A percentile compares a stretch with the other conserved stretches of the same genome.
phyloP scores from a whole-genome alignment of 2,113 vertebrate species.

The Microcebus griseorufus region DNA sequence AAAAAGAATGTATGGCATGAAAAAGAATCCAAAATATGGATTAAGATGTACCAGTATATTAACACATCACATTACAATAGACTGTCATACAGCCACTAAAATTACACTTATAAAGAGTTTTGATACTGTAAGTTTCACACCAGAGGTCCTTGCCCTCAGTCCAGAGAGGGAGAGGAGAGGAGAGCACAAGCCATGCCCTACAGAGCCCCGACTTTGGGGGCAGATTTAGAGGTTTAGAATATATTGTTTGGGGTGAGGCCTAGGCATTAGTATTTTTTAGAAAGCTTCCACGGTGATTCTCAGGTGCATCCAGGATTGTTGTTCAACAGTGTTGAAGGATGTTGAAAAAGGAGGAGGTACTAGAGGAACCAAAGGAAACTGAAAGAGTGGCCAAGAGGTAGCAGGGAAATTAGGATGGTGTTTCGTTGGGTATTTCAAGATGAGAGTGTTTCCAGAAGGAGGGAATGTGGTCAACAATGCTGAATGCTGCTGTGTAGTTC shows the following conservation, averaged over 20 bases:
- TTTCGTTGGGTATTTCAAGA: rapidly evolving
- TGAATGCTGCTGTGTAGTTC: not conserved
- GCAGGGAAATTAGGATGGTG: not conserved
- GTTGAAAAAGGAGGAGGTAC: not conserved
- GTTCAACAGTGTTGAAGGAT: not conserved
- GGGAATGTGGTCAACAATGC: no score
- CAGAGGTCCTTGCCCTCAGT: not conserved
- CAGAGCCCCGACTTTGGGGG: not conserved
- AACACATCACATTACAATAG: no score
- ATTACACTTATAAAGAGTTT: not conserved
- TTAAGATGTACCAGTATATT: not conserved
- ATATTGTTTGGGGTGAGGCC: not conserved
- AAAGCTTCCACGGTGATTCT: not conserved
- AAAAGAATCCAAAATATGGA: not conserved
- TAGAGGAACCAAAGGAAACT: not conserved
- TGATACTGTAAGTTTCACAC: not conserved
- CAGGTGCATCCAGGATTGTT: not conserved
- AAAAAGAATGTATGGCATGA: not conserved
- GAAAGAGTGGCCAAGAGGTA: not conserved
- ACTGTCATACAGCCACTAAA: not conserved
- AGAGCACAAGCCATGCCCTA: not conserved
- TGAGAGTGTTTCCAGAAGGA: not conserved
- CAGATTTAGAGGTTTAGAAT: not conserved
- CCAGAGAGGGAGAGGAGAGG: no score
- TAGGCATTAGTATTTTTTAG: not conserved